These are phyloP conservation scores for Belgica antarctica DNA, from an alignment of 2,888 invertebrate species.

Conservation along the genomic window DNA sequence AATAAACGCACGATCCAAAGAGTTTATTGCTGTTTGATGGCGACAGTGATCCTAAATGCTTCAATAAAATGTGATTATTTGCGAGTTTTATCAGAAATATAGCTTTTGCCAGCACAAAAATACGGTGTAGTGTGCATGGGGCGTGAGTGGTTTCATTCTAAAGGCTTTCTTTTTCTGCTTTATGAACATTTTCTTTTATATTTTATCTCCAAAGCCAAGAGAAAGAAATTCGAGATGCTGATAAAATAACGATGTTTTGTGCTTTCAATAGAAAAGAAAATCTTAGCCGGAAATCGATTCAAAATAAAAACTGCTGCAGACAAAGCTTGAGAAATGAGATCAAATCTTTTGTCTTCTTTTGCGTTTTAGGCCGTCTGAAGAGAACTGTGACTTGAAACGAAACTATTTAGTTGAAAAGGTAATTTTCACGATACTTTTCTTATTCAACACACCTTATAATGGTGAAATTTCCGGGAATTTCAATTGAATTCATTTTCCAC, in stretches of 20 bases:
- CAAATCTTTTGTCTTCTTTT: no score
- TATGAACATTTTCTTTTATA: neutral
- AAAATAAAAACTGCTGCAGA: no score
- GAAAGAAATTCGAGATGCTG: slow-evolving; percentile 8
- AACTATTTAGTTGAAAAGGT: no score
- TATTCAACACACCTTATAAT: no score
- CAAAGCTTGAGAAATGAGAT: no score
- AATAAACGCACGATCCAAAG: neutral
- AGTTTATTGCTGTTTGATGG: slow-evolving; percentile 36
- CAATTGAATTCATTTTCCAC: no score
- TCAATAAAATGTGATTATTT: slow-evolving; percentile 43
- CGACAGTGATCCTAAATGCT: slow-evolving; percentile 42
- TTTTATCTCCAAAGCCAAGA: neutral
- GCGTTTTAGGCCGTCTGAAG: no score
- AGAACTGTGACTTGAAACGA: no score
- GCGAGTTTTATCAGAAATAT: slow-evolving; percentile 28
- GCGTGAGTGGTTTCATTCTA: slow-evolving; percentile 24
- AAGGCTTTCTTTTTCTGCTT: neutral
- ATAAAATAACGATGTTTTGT: slow-evolving; percentile 3
- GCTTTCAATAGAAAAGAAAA: no score
- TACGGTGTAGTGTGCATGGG: neutral
- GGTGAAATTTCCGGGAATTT: no score
- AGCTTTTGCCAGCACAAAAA: slow-evolving; percentile 6
- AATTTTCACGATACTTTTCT: no score
- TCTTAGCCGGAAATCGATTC: no score